Percentiles rank a stretch among this genome's conserved stretches.
These are phyloP conservation scores for Pantherophis vulpinus DNA, from an alignment of 2,797 vertebrate genomes.

Conservation along the genomic window DNA sequence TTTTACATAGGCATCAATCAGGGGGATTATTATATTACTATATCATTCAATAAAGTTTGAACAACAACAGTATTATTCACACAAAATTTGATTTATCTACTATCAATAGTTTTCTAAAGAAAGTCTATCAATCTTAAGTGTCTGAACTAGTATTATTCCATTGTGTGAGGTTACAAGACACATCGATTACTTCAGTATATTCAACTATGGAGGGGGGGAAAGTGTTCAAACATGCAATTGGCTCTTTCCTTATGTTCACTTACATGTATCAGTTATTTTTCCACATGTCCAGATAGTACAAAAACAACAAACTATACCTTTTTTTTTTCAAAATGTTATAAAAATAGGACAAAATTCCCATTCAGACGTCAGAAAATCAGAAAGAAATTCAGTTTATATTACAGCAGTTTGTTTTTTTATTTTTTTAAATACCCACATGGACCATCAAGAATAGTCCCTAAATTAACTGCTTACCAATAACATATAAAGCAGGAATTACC, in stretches of 20 bases:
- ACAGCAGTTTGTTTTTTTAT: neutral
- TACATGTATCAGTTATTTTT: neutral
- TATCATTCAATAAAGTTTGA: neutral
- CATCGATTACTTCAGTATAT: neutral
- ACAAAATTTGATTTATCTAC: neutral
- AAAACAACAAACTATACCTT: neutral
- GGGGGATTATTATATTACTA: neutral
- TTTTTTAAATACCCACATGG: neutral
- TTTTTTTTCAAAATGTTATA: neutral
- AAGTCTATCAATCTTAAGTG: neutral
- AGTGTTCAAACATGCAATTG: neutral
- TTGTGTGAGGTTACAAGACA: fast-evolving
- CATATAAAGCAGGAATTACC: neutral
- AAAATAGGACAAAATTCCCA: neutral
- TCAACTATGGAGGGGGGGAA: neutral
- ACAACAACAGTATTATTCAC: fast-evolving
- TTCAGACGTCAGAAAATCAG: neutral
- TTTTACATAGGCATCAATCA: conserved; percentile 5
- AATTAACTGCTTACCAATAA: neutral
- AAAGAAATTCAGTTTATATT: neutral
- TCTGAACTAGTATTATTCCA: neutral
- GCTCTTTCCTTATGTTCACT: neutral
- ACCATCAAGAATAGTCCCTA: neutral
- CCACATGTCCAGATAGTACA: neutral
- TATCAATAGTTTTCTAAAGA: neutral